Percentiles rank a stretch among this genome's conserved stretches.
phyloP scores from a whole-genome alignment of 2,888 invertebrate species.

The Octodonta nipae region DNA sequence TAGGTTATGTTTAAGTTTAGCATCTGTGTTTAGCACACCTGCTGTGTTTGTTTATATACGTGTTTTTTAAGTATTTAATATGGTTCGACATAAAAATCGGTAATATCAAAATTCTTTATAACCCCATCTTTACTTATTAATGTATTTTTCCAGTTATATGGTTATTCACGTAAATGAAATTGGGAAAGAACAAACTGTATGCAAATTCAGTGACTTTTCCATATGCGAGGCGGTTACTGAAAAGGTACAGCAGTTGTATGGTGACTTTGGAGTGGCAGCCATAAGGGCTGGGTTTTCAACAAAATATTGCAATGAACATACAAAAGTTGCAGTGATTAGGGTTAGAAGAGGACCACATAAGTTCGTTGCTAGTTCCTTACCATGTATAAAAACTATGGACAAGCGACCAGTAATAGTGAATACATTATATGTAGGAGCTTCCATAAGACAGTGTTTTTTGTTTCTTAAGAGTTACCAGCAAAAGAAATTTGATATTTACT shows the following conservation, averaged over 20 bases:
- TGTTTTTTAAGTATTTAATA: too few relatives aligned
- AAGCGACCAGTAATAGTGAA: slow-evolving; percentile 46
- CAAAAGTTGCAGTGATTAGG: slow-evolving; percentile 60
- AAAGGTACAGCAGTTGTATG: slow-evolving; percentile 58
- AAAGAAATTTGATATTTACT: slow-evolving; percentile 48
- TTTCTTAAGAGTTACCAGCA: slow-evolving; percentile 58
- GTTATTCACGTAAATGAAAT: too few relatives aligned
- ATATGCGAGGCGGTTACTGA: too few relatives aligned
- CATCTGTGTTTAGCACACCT: too few relatives aligned
- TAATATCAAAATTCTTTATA: too few relatives aligned
- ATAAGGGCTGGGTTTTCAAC: slow-evolving; percentile 57
- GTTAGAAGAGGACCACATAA: slow-evolving; percentile 62
- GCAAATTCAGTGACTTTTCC: too few relatives aligned
- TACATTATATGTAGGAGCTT: slow-evolving; percentile 63
- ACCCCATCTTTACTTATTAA: too few relatives aligned
- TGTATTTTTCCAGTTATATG: too few relatives aligned
- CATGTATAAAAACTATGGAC: slow-evolving; percentile 54
- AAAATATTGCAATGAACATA: slow-evolving; percentile 67
- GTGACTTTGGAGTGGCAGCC: slow-evolving; percentile 62
- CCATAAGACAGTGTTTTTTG: slow-evolving; percentile 64
- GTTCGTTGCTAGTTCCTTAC: slow-evolving; percentile 54
- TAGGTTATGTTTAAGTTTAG: too few relatives aligned
- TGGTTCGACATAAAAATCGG: too few relatives aligned
- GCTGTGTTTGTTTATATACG: too few relatives aligned
- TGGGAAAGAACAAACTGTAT: too few relatives aligned